Percentiles rank a stretch among this genome's conserved stretches.
Conservation (phyloP, 2,113 vertebrate genomes). For the Rutilus rutilus region DNA sequence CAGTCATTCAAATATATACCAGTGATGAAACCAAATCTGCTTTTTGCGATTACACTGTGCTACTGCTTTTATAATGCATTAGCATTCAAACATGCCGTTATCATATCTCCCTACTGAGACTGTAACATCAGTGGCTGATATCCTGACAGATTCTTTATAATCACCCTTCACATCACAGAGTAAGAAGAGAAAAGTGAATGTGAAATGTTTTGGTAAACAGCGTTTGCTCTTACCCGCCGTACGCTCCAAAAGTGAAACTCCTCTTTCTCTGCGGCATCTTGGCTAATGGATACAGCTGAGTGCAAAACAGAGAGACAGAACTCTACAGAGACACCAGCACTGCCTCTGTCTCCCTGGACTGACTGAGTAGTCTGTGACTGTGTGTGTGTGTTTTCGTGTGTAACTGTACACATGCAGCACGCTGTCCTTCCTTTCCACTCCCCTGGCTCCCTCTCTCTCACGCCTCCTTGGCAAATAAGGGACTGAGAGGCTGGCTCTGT, state of each 20-base stretch:
- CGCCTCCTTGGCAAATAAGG: slow-evolving; percentile 42
- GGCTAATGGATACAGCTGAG: slow-evolving; percentile 39
- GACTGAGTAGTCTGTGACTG: slow-evolving; percentile 30
- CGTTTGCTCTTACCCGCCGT: slow-evolving; percentile 61
- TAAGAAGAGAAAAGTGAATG: slow-evolving; percentile 20
- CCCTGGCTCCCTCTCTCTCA: slow-evolving; percentile 37
- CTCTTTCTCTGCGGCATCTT: slow-evolving; percentile 64
- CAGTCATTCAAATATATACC: slow-evolving; percentile 34
- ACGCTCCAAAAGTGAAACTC: slow-evolving; percentile 67
- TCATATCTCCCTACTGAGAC: not conserved
- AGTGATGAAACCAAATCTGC: slow-evolving; percentile 28
- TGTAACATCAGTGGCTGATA: slow-evolving; percentile 4
- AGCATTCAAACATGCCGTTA: not conserved
- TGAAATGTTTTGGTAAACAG: slow-evolving; percentile 37
- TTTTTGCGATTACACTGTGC: not conserved
- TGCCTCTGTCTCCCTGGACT: slow-evolving; percentile 50
- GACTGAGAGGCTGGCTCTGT: slow-evolving; percentile 24
- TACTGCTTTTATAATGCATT: not conserved
- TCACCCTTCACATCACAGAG: slow-evolving; percentile 24
- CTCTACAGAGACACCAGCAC: slow-evolving; percentile 42
- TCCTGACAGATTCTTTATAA: slow-evolving; percentile 12
- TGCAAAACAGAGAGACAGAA: slow-evolving; percentile 36
- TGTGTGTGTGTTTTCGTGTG: slow-evolving; percentile 36
- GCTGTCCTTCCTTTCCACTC: slow-evolving; percentile 46
- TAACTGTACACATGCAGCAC: slow-evolving; percentile 37